Evolutionary conservation across 2,113 vertebrate genomes (phyloP).

Genomic region (Phyllopteryx taeniolatus): DNA sequence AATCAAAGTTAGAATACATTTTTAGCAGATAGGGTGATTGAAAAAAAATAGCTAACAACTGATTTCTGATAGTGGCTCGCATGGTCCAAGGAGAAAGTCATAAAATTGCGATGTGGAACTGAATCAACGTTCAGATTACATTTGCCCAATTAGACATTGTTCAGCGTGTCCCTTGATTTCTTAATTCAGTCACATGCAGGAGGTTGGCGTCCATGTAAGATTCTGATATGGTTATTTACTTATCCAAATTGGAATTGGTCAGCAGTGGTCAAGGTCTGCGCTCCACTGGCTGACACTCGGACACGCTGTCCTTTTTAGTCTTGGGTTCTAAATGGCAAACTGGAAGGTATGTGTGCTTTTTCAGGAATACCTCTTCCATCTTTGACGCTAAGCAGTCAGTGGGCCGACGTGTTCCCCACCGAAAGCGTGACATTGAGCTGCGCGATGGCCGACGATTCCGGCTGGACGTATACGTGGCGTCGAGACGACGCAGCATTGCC

Average conservation of each 20-base stretch:
- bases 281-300: not conserved
- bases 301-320: not conserved
- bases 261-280: not conserved
- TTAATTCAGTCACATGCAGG: not conserved
- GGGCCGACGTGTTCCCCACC: conserved; percentile 51
- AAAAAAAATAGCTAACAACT: not conserved
- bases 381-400: not conserved
- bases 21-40: not conserved
- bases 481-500: not conserved
- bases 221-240: not conserved
- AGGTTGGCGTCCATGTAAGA: not conserved
- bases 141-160: no score
- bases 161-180: no score
- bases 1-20: not conserved
- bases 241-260: not conserved
- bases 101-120: not conserved
- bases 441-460: conserved; percentile 5
- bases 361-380: conserved; percentile 45
- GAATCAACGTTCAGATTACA: not conserved
- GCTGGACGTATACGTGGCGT: conserved; percentile 45
- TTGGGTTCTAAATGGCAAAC: not conserved
- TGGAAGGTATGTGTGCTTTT: not conserved
- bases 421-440: conserved; percentile 45
- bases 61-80: no score
- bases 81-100: no score